Evolutionary conservation across 2,888 invertebrate genomes (phyloP).

Genomic region (Drosophila merina): DNA sequence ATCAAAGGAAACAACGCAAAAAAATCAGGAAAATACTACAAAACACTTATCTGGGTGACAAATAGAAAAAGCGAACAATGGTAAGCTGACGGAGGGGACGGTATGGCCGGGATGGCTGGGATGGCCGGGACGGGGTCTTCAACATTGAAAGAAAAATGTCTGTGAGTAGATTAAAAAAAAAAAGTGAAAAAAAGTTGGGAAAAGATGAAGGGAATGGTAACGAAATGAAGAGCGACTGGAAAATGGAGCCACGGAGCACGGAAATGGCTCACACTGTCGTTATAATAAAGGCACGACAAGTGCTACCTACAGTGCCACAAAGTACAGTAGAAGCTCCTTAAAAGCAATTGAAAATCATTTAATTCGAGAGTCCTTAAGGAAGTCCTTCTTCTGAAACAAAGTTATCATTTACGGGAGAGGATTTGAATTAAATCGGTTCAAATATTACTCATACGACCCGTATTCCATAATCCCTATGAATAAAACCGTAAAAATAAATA

Average conservation of each 20-base stretch:
- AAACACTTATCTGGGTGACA: constrained; percentile 79
- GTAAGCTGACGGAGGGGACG: constrained; percentile 7
- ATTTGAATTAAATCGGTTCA: no score
- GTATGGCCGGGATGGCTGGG: not conserved
- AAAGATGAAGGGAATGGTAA: constrained; percentile 28
- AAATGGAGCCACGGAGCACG: constrained; percentile 57
- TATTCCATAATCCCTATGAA: not conserved
- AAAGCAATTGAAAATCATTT: not conserved
- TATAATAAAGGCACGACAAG: constrained; percentile 64
- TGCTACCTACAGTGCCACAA: not conserved
- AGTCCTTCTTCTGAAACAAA: no score
- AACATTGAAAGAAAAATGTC: constrained; percentile 75
- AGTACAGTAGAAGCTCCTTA: not conserved
- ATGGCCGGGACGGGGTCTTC: constrained; percentile 9
- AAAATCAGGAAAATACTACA: constrained; percentile 62
- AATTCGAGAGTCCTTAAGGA: not conserved
- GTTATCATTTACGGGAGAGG: no score
- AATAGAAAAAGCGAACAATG: constrained; percentile 67
- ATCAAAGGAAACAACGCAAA: constrained; percentile 63
- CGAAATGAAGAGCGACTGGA: constrained; percentile 51
- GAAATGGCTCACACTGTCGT: constrained; percentile 70
- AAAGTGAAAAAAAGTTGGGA: constrained; percentile 19
- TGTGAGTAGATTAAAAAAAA: constrained; percentile 73
- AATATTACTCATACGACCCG: not conserved
- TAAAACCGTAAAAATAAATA: no score